These are phyloP conservation scores for Archips xylosteana DNA, from an alignment of 2,888 invertebrate genomes.

Conservation along the genomic window DNA sequence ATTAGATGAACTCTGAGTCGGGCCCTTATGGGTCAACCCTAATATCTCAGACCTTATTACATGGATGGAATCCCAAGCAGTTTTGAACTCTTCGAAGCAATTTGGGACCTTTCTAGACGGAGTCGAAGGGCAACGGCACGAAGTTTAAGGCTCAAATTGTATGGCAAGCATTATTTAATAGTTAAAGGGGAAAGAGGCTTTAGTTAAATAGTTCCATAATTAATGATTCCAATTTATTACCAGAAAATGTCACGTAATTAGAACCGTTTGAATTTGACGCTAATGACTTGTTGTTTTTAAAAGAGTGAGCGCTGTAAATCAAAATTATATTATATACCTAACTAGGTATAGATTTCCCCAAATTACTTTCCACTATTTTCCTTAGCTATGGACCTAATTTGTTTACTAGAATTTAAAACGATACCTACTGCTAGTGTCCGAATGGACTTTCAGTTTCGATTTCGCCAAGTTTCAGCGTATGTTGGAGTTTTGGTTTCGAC, in stretches of 20 bases:
- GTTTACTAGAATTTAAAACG: too few species aligned
- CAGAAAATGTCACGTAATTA: neutral
- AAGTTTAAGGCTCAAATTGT: slow-evolving; percentile 50
- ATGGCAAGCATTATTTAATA: slow-evolving; percentile 26
- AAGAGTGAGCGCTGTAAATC: neutral
- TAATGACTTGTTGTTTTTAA: neutral
- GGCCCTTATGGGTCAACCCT: slow-evolving; percentile 57
- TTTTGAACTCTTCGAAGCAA: slow-evolving; percentile 55
- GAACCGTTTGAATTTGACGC: neutral
- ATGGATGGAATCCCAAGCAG: slow-evolving; percentile 50
- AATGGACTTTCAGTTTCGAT: too few species aligned
- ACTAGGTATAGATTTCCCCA: too few species aligned
- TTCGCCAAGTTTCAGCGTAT: too few species aligned
- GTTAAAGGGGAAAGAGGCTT: slow-evolving; percentile 4
- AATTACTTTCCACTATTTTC: too few species aligned
- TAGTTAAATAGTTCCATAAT: neutral
- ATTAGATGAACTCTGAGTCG: slow-evolving; percentile 52
- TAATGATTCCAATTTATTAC: neutral
- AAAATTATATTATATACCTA: neutral
- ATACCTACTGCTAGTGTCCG: too few species aligned
- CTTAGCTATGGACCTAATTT: too few species aligned
- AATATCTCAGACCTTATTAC: slow-evolving; percentile 59
- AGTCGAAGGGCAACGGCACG: slow-evolving; percentile 53
- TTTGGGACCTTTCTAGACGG: slow-evolving; percentile 49
- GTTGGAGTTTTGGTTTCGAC: too few species aligned